phyloP scores from a whole-genome alignment of 2,797 vertebrate genomes.

The Ptychadena robeensis region DNA sequence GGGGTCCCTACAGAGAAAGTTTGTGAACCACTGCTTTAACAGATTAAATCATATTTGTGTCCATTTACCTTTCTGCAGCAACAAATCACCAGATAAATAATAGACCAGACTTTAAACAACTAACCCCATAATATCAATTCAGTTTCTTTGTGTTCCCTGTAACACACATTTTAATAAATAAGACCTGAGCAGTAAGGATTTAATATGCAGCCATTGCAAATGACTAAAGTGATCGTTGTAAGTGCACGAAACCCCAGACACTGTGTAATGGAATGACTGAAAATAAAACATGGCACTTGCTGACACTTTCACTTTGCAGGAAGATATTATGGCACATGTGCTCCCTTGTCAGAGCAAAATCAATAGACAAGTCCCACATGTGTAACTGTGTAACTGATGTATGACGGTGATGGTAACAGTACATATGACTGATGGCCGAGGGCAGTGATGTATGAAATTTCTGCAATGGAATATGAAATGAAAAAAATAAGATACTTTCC shows the following conservation, averaged over 20 bases:
- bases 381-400: slow-evolving; percentile 35
- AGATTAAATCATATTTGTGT: neutral
- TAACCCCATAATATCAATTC: slow-evolving; percentile 18
- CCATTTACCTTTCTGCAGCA: neutral
- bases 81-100: neutral
- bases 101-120: slow-evolving; percentile 7
- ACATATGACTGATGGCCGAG: slow-evolving; percentile 30
- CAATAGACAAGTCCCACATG: slow-evolving; percentile 38
- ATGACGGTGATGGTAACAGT: slow-evolving; percentile 6
- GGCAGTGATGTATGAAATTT: slow-evolving; percentile 29
- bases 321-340: slow-evolving; percentile 13
- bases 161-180: slow-evolving; percentile 9
- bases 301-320: slow-evolving; percentile 47
- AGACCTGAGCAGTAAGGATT: neutral
- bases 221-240: slow-evolving; percentile 2
- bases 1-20: too few relatives aligned
- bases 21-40: too few relatives aligned
- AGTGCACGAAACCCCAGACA: neutral
- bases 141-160: slow-evolving; percentile 7
- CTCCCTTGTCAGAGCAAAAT: slow-evolving; percentile 31
- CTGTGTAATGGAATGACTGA: slow-evolving; percentile 34
- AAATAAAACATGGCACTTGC: slow-evolving; percentile 34
- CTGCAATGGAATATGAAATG: neutral
- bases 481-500: too few relatives aligned
- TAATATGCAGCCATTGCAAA: slow-evolving; percentile 20